Evolutionary conservation across 2,113 vertebrate genomes (phyloP).

Genomic region (Peromyscus californicus): DNA sequence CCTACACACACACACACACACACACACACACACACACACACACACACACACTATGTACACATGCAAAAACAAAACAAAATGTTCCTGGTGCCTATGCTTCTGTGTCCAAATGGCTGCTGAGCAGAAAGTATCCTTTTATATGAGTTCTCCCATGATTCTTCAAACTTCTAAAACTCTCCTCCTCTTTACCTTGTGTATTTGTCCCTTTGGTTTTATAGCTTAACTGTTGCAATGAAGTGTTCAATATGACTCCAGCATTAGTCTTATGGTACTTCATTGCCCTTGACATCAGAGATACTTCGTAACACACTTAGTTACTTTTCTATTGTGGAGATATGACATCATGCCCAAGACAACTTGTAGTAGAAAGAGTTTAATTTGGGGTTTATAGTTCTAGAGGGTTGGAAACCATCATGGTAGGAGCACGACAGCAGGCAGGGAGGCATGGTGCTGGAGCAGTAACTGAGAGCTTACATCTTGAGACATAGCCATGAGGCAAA

Average conservation of each 20-base stretch:
- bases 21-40: too few relatives aligned
- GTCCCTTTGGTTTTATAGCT: not conserved
- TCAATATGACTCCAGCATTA: not conserved
- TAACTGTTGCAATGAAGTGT: not conserved
- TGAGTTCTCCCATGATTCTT: not conserved
- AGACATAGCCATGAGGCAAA: not conserved
- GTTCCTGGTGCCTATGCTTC: not conserved
- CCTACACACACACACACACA: too few relatives aligned
- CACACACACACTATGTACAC: not conserved
- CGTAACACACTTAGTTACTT: not conserved
- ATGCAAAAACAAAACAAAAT: not conserved
- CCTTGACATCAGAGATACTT: not conserved
- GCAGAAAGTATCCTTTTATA: not conserved
- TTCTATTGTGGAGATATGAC: not conserved
- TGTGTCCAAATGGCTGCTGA: not conserved
- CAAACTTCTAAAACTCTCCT: not conserved
- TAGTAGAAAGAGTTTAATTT: not conserved
- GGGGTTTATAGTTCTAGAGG: not conserved
- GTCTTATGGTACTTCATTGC: not conserved
- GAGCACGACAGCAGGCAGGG: not conserved
- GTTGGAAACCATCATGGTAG: not conserved
- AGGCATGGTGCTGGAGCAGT: not conserved
- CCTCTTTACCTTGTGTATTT: not conserved
- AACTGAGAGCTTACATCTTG: not conserved
- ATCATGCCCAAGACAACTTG: not conserved